phyloP scores from a whole-genome alignment of 2,888 invertebrate species.

The Gastracanthus pulcherrimus region DNA sequence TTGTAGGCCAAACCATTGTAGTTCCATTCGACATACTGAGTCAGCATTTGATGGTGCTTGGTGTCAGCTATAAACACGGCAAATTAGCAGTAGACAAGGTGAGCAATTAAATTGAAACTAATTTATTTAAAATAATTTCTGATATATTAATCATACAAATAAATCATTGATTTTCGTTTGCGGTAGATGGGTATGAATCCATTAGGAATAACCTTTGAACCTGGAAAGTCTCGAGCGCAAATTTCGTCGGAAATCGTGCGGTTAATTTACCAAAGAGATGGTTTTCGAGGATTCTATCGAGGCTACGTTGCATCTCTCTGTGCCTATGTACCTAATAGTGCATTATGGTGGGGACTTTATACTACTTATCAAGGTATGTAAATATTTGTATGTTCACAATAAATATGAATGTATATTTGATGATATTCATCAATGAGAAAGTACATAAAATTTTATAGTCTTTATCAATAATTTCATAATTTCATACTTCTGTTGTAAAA shows the following conservation, averaged over 20 bases:
- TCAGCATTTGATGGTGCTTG: conserved; percentile 97
- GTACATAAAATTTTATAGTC: background rate
- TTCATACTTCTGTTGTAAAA: too few relatives aligned
- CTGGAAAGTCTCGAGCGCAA: conserved; percentile 82
- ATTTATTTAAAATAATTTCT: background rate
- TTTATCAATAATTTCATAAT: too few relatives aligned
- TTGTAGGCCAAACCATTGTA: conserved; percentile 96
- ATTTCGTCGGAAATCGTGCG: conserved; percentile 87
- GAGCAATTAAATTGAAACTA: conserved; percentile 27
- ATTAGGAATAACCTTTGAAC: conserved; percentile 84
- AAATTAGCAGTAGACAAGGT: conserved; percentile 72
- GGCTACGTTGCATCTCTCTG: conserved; percentile 95
- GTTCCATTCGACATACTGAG: conserved; percentile 98
- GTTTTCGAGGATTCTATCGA: conserved; percentile 92
- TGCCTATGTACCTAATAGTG: conserved; percentile 97
- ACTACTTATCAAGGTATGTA: conserved; percentile 92
- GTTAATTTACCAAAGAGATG: conserved; percentile 89
- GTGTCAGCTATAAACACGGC: conserved; percentile 78
- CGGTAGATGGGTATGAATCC: conserved; percentile 84
- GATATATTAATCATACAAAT: background rate
- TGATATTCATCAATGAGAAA: background rate
- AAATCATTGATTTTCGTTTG: conserved; percentile 11
- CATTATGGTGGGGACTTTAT: conserved; percentile 98
- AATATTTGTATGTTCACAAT: too few relatives aligned
- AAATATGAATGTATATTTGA: background rate